Evolutionary conservation across 92 coral and sea anemone species (phyloP).

Genomic region (Umimayanthus kanabou): DNA sequence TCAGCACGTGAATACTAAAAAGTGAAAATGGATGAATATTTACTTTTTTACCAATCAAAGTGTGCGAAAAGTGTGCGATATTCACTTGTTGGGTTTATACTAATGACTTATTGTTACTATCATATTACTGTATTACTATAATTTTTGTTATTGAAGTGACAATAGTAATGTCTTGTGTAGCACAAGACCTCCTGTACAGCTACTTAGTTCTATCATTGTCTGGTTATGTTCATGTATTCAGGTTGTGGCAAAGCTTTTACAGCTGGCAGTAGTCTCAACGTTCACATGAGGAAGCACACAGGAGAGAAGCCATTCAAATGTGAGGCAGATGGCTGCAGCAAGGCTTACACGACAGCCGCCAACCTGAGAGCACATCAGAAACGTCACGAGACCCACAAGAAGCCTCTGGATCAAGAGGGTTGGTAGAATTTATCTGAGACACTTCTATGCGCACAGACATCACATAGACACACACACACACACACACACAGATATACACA

Average conservation of each 20-base stretch:
- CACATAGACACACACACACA: not conserved
- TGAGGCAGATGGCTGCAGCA: constrained; percentile 81
- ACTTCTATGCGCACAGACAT: not conserved
- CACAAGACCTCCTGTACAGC: too few species aligned
- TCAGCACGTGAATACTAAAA: too few species aligned
- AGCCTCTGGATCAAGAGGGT: constrained; percentile 30
- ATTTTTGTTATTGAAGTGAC: too few species aligned
- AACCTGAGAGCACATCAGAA: constrained; percentile 93
- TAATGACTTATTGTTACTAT: too few species aligned
- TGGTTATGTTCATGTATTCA: not conserved
- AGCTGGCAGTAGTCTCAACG: constrained; percentile 95
- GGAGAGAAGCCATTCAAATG: constrained; percentile 95
- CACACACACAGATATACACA: not conserved
- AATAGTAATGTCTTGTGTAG: too few species aligned
- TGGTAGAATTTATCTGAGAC: not conserved
- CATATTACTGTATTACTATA: too few species aligned
- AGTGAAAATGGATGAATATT: too few species aligned
- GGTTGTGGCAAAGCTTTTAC: constrained; percentile 94
- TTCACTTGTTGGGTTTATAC: too few species aligned
- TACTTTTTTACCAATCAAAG: too few species aligned
- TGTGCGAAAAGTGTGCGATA: too few species aligned
- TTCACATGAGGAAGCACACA: constrained; percentile 94
- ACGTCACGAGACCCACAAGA: constrained; percentile 71
- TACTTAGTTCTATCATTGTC: not conserved
- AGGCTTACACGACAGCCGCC: constrained; percentile 96